A percentile compares a stretch with the other conserved stretches of the same genome.
Evolutionary conservation across 2,113 vertebrate species (phyloP).

Genomic region (Engystomops pustulosus): DNA sequence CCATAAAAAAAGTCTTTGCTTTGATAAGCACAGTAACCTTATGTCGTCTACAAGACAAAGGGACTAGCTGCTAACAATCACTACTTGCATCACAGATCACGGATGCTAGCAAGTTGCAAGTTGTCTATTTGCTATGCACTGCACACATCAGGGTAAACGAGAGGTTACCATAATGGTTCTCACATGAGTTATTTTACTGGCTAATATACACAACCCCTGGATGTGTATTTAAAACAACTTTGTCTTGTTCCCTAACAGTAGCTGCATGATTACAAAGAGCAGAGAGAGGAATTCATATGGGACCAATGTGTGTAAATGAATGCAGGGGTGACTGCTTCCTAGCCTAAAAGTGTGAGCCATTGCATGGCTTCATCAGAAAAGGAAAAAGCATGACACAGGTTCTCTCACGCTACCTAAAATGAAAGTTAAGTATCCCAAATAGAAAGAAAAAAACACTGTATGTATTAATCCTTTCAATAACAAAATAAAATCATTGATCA

Average conservation of each 20-base stretch:
- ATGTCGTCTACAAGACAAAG: not conserved
- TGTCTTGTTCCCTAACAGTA: constrained; percentile 39
- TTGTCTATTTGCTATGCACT: constrained; percentile 39
- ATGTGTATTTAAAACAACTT: constrained; percentile 44
- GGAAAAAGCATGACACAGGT: too few species aligned
- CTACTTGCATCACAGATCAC: not conserved
- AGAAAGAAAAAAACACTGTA: too few species aligned
- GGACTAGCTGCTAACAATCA: not conserved
- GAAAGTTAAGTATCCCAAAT: too few species aligned
- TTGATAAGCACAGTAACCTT: not conserved
- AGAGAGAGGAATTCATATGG: constrained; percentile 38
- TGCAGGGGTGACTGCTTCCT: constrained; percentile 38
- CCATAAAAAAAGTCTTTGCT: not conserved
- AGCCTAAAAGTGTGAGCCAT: not conserved
- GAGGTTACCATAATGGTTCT: constrained; percentile 53
- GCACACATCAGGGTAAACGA: constrained; percentile 53
- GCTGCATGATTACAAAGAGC: constrained; percentile 37
- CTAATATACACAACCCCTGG: constrained; percentile 37
- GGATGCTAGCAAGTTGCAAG: not conserved
- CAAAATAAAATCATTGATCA: too few species aligned
- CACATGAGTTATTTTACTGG: constrained; percentile 55
- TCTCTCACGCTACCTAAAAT: too few species aligned
- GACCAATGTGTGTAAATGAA: constrained; percentile 50
- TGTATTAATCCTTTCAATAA: too few species aligned
- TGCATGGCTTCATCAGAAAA: not conserved